Evolutionary conservation across 2,797 vertebrate genomes (phyloP).

Genomic region (Pseudomugil gertrudae): DNA sequence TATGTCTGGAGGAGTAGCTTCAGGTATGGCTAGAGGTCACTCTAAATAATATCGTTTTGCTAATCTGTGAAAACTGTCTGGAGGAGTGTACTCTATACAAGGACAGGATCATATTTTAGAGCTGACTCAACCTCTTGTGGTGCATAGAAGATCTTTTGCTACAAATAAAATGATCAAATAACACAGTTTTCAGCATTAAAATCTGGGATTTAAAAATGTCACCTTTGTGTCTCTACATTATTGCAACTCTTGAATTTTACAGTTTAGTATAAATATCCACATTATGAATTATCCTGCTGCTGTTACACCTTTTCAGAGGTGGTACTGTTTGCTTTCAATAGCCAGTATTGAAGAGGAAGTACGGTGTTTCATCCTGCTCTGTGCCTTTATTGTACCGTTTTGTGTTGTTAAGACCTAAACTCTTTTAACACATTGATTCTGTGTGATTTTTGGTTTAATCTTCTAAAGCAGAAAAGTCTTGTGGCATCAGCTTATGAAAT

Average conservation of each 20-base stretch:
- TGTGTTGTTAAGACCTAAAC: constrained; percentile 34
- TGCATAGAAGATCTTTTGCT: constrained; percentile 26
- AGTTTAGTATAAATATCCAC: constrained; percentile 8
- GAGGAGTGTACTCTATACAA: constrained; percentile 18
- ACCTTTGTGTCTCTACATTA: background rate
- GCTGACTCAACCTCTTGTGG: constrained; percentile 39
- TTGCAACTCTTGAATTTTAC: background rate
- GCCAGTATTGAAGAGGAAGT: constrained; percentile 11
- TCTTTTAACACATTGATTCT: constrained; percentile 23
- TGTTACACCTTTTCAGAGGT: constrained; percentile 5
- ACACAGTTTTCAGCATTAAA: constrained; percentile 22
- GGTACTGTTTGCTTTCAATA: constrained; percentile 28
- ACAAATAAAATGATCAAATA: constrained; percentile 25
- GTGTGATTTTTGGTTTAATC: constrained; percentile 16
- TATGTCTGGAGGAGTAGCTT: constrained; percentile 15
- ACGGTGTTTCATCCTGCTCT: constrained; percentile 15
- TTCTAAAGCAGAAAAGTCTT: constrained; percentile 21
- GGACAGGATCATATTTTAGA: constrained; percentile 44
- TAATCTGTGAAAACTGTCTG: constrained; percentile 13
- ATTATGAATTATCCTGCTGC: constrained; percentile 4
- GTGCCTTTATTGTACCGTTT: constrained; percentile 24
- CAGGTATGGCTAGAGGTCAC: constrained; percentile 45
- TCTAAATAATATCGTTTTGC: constrained; percentile 32
- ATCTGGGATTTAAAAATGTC: background rate
- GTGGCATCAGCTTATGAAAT: constrained; percentile 40